Evolutionary conservation across 1,140 invertebrate genomes (phyloP).

Genomic region (Probaryconus sp.): DNA sequence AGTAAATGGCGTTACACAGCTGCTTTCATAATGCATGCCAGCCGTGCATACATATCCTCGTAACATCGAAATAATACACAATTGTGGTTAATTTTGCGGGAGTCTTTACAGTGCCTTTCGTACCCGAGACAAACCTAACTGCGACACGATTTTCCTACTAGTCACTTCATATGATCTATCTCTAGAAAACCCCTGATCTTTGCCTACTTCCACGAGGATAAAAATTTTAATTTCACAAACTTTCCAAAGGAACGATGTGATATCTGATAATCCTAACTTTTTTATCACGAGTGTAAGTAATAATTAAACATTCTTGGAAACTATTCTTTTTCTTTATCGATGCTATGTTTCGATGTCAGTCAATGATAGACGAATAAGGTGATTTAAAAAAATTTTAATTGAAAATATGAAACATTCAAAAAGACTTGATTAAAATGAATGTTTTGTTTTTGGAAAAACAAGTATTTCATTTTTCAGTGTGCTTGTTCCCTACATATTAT

Average conservation of each 20-base stretch:
- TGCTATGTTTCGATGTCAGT: too few relatives aligned
- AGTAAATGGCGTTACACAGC: slow-evolving; percentile 51
- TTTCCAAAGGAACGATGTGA: too few relatives aligned
- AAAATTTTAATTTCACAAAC: too few relatives aligned
- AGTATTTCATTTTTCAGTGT: slow-evolving; percentile 1
- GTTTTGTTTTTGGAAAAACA: too few relatives aligned
- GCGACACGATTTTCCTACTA: slow-evolving; percentile 38
- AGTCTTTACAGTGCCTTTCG: slow-evolving; percentile 58
- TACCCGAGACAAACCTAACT: slow-evolving; percentile 21
- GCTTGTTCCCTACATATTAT: slow-evolving; percentile 31
- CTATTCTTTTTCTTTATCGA: too few relatives aligned
- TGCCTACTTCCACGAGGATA: not conserved
- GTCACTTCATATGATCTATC: slow-evolving; percentile 43
- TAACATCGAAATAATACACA: slow-evolving; percentile 73
- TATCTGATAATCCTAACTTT: too few relatives aligned
- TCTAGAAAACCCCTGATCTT: slow-evolving; percentile 15
- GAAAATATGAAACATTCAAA: too few relatives aligned
- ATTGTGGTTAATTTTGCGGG: slow-evolving; percentile 73
- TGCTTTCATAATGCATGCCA: slow-evolving; percentile 73
- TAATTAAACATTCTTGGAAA: too few relatives aligned
- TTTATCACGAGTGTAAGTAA: too few relatives aligned
- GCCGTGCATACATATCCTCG: slow-evolving; percentile 58
- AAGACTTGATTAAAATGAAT: too few relatives aligned
- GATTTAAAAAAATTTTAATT: too few relatives aligned
- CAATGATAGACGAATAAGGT: too few relatives aligned